These are phyloP conservation scores for Brachyptera risi DNA, from an alignment of 2,888 invertebrate species.

Conservation along the genomic window DNA sequence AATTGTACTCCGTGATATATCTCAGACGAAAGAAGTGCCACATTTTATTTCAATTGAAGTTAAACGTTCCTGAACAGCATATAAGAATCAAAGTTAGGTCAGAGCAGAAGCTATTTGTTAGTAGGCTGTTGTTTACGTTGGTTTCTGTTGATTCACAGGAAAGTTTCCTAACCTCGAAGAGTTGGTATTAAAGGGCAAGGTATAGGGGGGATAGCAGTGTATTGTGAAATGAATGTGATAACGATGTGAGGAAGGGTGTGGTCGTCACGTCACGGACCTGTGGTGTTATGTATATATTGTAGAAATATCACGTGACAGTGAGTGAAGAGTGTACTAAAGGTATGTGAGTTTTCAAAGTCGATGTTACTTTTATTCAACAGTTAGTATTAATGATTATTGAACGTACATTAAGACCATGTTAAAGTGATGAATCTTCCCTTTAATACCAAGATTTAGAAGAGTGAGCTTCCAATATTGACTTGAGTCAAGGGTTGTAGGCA, in stretches of 20 bases:
- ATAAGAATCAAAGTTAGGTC: slow-evolving; percentile 42
- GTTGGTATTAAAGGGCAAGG: slow-evolving; percentile 48
- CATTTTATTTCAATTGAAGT: slow-evolving; percentile 39
- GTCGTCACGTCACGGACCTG: no score
- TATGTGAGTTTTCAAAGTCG: slow-evolving; percentile 30
- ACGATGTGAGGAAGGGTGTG: slow-evolving; percentile 31
- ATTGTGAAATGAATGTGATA: slow-evolving; percentile 35
- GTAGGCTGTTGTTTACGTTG: slow-evolving; percentile 34
- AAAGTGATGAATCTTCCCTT: slow-evolving; percentile 33
- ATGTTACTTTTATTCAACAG: slow-evolving; percentile 32
- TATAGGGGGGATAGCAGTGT: slow-evolving; percentile 12
- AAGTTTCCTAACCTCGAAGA: slow-evolving; percentile 30
- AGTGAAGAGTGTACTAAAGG: slow-evolving; percentile 26
- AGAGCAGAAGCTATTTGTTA: slow-evolving; percentile 34
- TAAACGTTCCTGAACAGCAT: slow-evolving; percentile 53
- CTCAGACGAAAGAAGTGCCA: slow-evolving; percentile 46
- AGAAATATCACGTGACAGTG: no score
- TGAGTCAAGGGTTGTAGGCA: slow-evolving; percentile 34
- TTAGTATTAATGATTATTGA: slow-evolving; percentile 31
- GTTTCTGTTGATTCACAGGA: slow-evolving; percentile 32
- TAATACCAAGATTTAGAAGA: slow-evolving; percentile 37
- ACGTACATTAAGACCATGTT: slow-evolving; percentile 29
- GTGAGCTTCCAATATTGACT: slow-evolving; percentile 47
- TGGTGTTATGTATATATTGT: slow-evolving; percentile 27
- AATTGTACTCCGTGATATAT: slow-evolving; percentile 44